Evolutionary conservation across 2,113 vertebrate genomes (phyloP).

Genomic region (Campylomormyrus numenius): DNA sequence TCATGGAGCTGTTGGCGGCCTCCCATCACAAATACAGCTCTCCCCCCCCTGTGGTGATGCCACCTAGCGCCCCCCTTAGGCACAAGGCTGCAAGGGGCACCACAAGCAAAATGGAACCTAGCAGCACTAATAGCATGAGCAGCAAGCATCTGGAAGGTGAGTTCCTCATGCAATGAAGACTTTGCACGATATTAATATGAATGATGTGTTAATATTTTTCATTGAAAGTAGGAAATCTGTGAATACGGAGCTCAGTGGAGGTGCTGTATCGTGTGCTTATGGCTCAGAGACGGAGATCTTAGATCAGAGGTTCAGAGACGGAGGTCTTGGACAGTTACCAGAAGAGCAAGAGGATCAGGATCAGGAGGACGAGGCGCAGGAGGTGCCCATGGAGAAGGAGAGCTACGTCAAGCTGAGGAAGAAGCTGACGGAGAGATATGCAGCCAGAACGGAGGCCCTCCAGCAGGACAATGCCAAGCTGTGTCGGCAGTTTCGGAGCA

Average conservation of each 20-base stretch:
- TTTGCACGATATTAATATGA: neutral
- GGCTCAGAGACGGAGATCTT: constrained; percentile 29
- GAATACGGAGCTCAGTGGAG: neutral
- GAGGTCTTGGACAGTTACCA: constrained; percentile 43
- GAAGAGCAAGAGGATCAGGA: constrained; percentile 64
- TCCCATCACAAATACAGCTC: constrained; percentile 79
- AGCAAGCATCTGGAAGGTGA: constrained; percentile 4
- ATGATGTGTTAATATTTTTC: neutral
- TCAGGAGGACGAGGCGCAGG: constrained; percentile 55
- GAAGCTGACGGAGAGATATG: constrained; percentile 67
- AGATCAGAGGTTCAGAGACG: constrained; percentile 29
- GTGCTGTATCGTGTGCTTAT: neutral
- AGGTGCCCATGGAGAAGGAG: constrained; percentile 71
- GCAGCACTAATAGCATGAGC: constrained; percentile 44
- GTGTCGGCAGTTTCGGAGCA: constrained; percentile 70
- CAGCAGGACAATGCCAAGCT: constrained; percentile 76
- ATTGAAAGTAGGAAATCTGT: neutral
- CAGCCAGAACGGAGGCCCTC: constrained; percentile 57
- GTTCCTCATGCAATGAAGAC: neutral
- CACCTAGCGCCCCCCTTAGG: constrained; percentile 40
- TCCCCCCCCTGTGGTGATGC: constrained; percentile 55
- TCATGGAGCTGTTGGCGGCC: constrained; percentile 65
- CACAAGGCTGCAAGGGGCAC: constrained; percentile 39
- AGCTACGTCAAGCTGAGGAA: constrained; percentile 84
- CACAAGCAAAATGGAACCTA: constrained; percentile 29